Conservation (phyloP, 2,888 invertebrate species). For the Lasioglossum zephyrum region DNA sequence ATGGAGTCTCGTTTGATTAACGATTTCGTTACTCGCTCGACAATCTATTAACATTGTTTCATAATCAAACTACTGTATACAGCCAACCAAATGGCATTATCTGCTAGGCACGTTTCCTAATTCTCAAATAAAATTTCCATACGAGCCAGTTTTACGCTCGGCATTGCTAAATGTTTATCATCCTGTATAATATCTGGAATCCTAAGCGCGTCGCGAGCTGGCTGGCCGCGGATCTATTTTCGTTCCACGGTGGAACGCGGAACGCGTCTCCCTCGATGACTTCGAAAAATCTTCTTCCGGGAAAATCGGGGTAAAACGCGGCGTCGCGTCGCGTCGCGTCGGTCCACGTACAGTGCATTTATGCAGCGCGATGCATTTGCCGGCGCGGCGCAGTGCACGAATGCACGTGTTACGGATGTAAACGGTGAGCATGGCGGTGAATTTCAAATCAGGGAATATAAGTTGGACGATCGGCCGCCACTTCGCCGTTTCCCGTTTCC, state of each 20-base stretch:
- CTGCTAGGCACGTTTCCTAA: neutral
- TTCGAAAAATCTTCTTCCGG: constrained; percentile 43
- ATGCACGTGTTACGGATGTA: constrained; percentile 72
- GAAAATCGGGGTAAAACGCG: constrained; percentile 28
- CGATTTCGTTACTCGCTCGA: constrained; percentile 7
- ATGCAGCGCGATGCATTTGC: constrained; percentile 23
- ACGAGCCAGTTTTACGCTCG: neutral
- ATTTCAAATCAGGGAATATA: constrained; percentile 70
- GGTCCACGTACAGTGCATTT: constrained; percentile 27
- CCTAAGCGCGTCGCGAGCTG: neutral
- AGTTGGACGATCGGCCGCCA: constrained; percentile 57
- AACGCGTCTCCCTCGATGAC: constrained; percentile 12
- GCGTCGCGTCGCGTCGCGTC: constrained; percentile 12
- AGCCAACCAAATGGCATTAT: neutral
- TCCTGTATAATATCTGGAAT: neutral
- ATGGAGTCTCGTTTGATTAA: constrained; percentile 41
- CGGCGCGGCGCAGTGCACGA: constrained; percentile 38
- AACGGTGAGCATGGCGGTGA: constrained; percentile 69
- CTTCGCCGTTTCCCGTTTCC: constrained; percentile 43
- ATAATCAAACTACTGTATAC: neutral
- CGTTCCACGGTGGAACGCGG: neutral
- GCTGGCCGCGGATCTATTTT: constrained; percentile 6
- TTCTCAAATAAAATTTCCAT: neutral
- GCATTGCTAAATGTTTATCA: neutral
- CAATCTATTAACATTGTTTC: neutral